Evolutionary conservation across 2,888 invertebrate species (phyloP).

Genomic region (Tanytarsus gracilentus): DNA sequence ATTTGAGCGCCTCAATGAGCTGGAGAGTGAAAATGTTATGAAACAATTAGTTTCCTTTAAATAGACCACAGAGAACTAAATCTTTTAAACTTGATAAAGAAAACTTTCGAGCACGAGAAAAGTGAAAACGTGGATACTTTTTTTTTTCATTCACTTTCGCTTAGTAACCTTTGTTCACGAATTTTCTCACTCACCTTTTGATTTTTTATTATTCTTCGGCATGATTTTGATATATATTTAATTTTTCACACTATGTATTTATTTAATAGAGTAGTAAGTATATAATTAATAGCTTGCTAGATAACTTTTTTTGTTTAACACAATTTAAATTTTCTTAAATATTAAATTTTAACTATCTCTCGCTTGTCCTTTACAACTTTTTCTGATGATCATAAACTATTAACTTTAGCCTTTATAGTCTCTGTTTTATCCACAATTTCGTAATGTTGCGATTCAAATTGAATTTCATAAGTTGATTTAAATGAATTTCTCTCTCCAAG

Average conservation of each 20-base stretch:
- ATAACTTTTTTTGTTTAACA: not conserved
- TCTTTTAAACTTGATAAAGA: too few relatives aligned
- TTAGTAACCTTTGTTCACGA: constrained; percentile 9
- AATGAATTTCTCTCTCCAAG: not conserved
- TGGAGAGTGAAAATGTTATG: too few relatives aligned
- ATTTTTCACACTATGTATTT: constrained; percentile 26
- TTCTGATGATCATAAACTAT: constrained; percentile 4
- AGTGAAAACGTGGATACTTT: constrained; percentile 24
- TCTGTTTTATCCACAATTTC: constrained; percentile 10
- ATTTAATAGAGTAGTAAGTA: not conserved
- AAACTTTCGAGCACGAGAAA: not conserved
- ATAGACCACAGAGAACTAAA: not conserved
- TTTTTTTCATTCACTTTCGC: not conserved
- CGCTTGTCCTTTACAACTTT: not conserved
- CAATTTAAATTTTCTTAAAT: not conserved
- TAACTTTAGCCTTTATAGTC: constrained; percentile 14
- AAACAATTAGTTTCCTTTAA: too few relatives aligned
- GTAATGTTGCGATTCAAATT: not conserved
- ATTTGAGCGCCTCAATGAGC: too few relatives aligned
- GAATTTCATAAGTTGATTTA: constrained; percentile 19
- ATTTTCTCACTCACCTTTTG: constrained; percentile 38
- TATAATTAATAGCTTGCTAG: not conserved
- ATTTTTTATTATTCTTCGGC: constrained; percentile 41
- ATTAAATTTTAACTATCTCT: constrained; percentile 4
- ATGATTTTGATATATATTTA: constrained; percentile 32